Percentiles rank a stretch among this genome's conserved stretches.
These are phyloP conservation scores for Mamestra brassicae DNA, from an alignment of 2,888 invertebrate genomes.

Conservation along the genomic window DNA sequence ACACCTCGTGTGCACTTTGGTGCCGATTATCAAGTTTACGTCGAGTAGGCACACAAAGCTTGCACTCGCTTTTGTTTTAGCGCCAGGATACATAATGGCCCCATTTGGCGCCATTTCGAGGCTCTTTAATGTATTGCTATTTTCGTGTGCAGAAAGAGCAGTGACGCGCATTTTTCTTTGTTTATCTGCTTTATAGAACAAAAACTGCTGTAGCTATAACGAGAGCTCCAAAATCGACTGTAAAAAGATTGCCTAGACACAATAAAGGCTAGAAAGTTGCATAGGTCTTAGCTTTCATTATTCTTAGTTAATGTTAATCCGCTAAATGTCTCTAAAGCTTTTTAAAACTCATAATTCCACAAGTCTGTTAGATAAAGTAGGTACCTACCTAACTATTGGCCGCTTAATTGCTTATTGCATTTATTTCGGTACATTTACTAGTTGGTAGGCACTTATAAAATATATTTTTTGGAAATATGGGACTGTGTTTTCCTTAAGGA, in stretches of 20 bases:
- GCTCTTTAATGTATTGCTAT: background rate
- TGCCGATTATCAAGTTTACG: conserved; percentile 11
- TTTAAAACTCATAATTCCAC: background rate
- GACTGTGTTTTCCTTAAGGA: background rate
- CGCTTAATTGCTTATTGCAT: no score
- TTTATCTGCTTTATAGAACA: background rate
- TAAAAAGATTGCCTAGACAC: background rate
- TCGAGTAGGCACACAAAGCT: conserved; percentile 28
- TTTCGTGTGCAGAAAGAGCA: background rate
- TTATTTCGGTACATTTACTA: no score
- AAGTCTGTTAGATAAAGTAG: background rate
- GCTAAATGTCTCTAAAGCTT: no score
- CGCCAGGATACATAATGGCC: background rate
- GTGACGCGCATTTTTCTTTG: background rate
- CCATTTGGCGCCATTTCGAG: background rate
- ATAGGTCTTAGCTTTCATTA: background rate
- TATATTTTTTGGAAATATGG: no score
- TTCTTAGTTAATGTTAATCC: background rate
- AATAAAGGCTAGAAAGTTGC: background rate
- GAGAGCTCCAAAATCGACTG: no score
- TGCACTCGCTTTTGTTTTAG: conserved; percentile 3
- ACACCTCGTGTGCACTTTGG: conserved; percentile 49
- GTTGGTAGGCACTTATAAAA: no score
- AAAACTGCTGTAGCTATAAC: background rate
- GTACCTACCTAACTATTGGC: no score